These are phyloP conservation scores for Micronycteris hirsuta DNA, from an alignment of 2,113 vertebrate genomes.

Conservation along the genomic window DNA sequence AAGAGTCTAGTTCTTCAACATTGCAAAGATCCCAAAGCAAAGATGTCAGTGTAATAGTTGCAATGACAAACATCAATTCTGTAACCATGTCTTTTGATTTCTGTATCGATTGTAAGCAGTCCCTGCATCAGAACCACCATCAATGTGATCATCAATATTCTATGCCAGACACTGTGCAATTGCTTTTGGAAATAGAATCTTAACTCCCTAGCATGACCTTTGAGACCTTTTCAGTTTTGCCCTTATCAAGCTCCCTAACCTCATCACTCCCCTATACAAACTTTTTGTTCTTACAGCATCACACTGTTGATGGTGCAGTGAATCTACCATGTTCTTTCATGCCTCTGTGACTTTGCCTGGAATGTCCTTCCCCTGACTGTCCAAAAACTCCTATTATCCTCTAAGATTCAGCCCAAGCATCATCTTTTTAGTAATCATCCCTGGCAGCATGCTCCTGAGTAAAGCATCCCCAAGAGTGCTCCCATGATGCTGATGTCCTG, in stretches of 20 bases:
- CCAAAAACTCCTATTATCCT: background rate
- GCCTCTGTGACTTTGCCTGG: background rate
- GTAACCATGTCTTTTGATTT: background rate
- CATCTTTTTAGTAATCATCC: background rate
- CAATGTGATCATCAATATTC: background rate
- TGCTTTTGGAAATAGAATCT: constrained; percentile 24
- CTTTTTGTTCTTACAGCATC: background rate
- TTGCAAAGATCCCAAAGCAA: constrained; percentile 15
- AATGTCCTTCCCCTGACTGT: background rate
- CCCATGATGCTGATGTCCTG: background rate
- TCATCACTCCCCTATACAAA: background rate
- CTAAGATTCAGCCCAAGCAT: background rate
- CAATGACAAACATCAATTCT: constrained; percentile 13
- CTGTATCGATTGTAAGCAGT: background rate
- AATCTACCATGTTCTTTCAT: background rate
- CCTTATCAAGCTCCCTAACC: background rate
- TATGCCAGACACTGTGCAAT: background rate
- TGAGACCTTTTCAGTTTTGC: background rate
- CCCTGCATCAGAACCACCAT: background rate
- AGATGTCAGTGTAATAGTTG: background rate
- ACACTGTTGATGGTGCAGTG: background rate
- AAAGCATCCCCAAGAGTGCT: background rate
- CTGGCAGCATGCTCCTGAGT: background rate
- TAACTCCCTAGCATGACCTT: background rate
- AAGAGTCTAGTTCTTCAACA: background rate